These are phyloP conservation scores for Hypercompe scribonia DNA, from an alignment of 2,888 invertebrate genomes.

Conservation along the genomic window DNA sequence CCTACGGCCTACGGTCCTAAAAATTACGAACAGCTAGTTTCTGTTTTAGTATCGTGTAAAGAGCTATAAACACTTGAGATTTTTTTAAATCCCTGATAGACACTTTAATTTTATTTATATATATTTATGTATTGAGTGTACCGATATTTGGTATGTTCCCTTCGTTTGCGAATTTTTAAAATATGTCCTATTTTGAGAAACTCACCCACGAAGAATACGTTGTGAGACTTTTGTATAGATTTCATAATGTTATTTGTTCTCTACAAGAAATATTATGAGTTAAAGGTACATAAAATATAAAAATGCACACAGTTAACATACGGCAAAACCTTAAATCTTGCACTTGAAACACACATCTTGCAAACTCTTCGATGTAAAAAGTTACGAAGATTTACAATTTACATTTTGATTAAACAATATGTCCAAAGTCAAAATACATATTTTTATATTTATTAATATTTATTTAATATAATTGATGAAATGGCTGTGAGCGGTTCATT, in stretches of 20 bases:
- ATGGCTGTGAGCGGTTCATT: not conserved
- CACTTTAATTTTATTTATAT: no score
- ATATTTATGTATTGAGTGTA: not conserved
- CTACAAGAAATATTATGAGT: not conserved
- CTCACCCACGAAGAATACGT: slow-evolving; percentile 3
- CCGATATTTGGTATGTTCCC: not conserved
- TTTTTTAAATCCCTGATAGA: no score
- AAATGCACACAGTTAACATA: not conserved
- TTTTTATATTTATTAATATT: not conserved
- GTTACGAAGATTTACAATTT: not conserved
- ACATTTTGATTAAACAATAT: not conserved
- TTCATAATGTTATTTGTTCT: not conserved
- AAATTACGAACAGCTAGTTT: no score
- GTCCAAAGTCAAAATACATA: no score
- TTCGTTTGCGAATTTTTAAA: not conserved
- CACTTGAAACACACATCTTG: not conserved
- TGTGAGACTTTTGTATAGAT: not conserved
- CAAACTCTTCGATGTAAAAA: not conserved
- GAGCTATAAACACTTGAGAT: no score
- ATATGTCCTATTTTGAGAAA: not conserved
- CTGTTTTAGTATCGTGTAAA: no score
- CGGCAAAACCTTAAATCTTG: not conserved
- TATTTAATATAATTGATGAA: not conserved
- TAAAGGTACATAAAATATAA: not conserved
- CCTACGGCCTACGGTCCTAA: no score